Conservation (phyloP, 2,888 invertebrate species). For the Diachrysia chrysitis region DNA sequence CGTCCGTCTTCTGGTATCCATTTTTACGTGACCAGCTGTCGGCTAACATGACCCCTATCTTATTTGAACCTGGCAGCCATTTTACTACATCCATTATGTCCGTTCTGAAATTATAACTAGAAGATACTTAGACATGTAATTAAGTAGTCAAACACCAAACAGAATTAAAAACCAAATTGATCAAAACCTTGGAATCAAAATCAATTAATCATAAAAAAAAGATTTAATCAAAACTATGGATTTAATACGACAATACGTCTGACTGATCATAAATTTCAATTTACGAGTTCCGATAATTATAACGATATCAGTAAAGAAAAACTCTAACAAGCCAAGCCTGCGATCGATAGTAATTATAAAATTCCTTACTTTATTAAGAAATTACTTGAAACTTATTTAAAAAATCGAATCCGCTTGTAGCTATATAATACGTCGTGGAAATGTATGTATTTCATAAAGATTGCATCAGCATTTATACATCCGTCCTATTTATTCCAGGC, state of each 20-base stretch:
- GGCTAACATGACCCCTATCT: too few species aligned
- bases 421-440: too few species aligned
- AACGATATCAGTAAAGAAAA: slow-evolving; percentile 4
- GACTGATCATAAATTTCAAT: slow-evolving; percentile 2
- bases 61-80: too few species aligned
- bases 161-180: neutral
- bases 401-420: too few species aligned
- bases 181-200: neutral
- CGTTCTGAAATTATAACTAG: too few species aligned
- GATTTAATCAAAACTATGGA: neutral
- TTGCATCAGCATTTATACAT: too few species aligned
- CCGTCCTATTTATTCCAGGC: too few species aligned
- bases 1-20: too few species aligned
- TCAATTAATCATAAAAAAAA: neutral
- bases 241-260: neutral
- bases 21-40: too few species aligned
- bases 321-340: slow-evolving; percentile 3
- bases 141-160: neutral
- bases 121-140: neutral
- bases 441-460: too few species aligned
- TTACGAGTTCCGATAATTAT: neutral
- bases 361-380: slow-evolving; percentile 2
- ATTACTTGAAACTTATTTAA: too few species aligned
- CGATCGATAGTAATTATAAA: slow-evolving; percentile 1
- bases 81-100: too few species aligned